These are phyloP conservation scores for Calycopis cecrops DNA, from an alignment of 1,140 invertebrate species.

Conservation along the genomic window DNA sequence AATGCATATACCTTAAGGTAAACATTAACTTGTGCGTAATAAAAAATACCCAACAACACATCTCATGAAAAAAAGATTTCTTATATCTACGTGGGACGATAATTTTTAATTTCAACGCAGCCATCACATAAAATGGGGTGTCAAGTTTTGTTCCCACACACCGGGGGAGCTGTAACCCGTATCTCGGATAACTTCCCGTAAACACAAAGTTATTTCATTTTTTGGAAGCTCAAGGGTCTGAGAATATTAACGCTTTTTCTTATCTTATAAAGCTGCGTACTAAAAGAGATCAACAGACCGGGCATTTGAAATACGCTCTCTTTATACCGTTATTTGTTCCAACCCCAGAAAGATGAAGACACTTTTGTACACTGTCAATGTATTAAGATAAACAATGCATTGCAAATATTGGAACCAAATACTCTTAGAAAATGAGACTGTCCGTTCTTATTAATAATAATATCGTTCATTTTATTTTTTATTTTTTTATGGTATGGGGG, in stretches of 20 bases:
- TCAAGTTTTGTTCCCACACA: conserved; percentile 1
- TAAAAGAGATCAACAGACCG: conserved; percentile 3
- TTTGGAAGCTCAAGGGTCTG: conserved; percentile 3
- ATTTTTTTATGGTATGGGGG: no score
- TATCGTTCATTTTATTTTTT: no score
- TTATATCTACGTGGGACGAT: background rate
- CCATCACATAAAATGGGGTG: conserved; percentile 9
- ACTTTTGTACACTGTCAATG: background rate
- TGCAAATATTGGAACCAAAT: no score
- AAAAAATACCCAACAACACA: no score
- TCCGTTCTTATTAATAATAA: no score
- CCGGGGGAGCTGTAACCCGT: conserved; percentile 4
- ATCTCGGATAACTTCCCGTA: conserved; percentile 7
- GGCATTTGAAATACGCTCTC: background rate
- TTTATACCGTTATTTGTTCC: conserved; percentile 1
- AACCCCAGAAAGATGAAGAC: background rate
- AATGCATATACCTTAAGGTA: no score
- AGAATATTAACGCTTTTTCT: conserved; percentile 7
- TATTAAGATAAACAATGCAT: no score
- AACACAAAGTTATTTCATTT: conserved; percentile 12
- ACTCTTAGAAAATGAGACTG: no score
- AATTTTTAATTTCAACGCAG: conserved; percentile 9
- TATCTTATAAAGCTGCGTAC: conserved; percentile 4
- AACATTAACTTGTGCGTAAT: no score
- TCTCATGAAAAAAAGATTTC: background rate